Evolutionary conservation across 2,113 vertebrate species (phyloP).

Genomic region (Poeciliopsis occidentalis): DNA sequence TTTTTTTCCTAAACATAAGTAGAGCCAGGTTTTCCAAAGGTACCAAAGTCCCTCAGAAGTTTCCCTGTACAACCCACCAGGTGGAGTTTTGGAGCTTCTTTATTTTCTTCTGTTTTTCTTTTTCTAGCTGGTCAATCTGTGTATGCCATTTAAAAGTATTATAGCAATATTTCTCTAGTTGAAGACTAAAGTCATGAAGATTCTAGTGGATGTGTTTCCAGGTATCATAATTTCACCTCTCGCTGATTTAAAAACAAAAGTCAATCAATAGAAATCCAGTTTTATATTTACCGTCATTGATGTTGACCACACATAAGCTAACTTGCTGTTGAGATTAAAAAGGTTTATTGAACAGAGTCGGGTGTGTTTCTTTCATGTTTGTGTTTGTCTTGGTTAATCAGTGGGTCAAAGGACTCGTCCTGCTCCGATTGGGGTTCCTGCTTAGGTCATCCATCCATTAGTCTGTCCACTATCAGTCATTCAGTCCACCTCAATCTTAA

Average conservation of each 20-base stretch:
- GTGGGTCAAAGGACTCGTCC: not conserved
- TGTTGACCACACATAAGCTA: conserved; percentile 87
- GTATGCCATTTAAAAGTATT: conserved; percentile 88
- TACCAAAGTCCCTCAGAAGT: conserved; percentile 94
- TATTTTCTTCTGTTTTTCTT: conserved; percentile 63
- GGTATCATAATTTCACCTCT: conserved; percentile 77
- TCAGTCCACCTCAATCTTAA: no score
- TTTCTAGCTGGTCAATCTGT: conserved; percentile 72
- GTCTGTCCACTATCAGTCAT: no score
- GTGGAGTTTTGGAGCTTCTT: conserved; percentile 83
- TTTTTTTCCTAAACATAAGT: conserved; percentile 73
- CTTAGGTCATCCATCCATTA: no score
- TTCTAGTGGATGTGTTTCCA: conserved; percentile 79
- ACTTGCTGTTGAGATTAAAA: conserved; percentile 86
- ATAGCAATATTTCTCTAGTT: conserved; percentile 93
- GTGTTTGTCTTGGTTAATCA: not conserved
- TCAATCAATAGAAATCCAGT: conserved; percentile 75
- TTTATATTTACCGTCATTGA: conserved; percentile 79
- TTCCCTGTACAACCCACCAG: conserved; percentile 84
- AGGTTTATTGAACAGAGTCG: conserved; percentile 75
- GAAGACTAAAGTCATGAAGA: conserved; percentile 75
- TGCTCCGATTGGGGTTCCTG: no score
- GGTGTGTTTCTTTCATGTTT: conserved; percentile 19
- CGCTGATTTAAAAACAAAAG: conserved; percentile 58
- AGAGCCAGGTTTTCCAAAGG: conserved; percentile 84